A percentile compares a stretch with the other conserved stretches of the same genome.
phyloP scores from a whole-genome alignment of 1,140 invertebrate genomes.

The Mylabris phalerata region DNA sequence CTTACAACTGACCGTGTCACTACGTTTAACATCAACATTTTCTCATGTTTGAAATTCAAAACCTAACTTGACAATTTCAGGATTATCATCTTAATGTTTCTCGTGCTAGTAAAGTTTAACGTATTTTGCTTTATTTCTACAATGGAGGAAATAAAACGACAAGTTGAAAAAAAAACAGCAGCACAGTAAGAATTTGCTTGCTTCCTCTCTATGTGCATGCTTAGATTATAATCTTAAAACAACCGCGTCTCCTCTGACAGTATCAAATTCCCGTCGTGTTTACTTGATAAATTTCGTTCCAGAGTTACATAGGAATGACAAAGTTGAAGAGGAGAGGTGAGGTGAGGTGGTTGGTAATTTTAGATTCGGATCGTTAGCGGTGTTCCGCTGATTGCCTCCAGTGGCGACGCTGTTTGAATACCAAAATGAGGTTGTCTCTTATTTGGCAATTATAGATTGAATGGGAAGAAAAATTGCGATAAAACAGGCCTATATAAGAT shows the following conservation, averaged over 20 bases:
- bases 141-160: too few species aligned
- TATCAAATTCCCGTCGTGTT: slow-evolving; percentile 18
- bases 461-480: slow-evolving; percentile 12
- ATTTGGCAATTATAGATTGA: slow-evolving; percentile 10
- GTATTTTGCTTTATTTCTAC: too few species aligned
- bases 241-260: neutral
- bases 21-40: too few species aligned
- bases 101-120: too few species aligned
- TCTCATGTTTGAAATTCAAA: too few species aligned
- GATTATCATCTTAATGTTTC: too few species aligned
- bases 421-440: slow-evolving; percentile 15
- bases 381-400: slow-evolving; percentile 13
- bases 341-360: slow-evolving; percentile 12
- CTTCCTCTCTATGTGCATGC: too few species aligned
- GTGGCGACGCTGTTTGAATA: slow-evolving; percentile 16
- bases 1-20: slow-evolving; percentile 15
- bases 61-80: too few species aligned
- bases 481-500: neutral
- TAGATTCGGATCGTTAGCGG: slow-evolving; percentile 16
- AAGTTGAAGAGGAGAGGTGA: neutral
- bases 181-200: too few species aligned
- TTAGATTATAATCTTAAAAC: neutral
- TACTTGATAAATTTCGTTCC: slow-evolving; percentile 15
- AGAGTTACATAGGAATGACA: neutral
- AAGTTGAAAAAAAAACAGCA: too few species aligned